These are phyloP conservation scores for Epinephelus moara DNA, from an alignment of 2,113 vertebrate genomes.

Conservation along the genomic window DNA sequence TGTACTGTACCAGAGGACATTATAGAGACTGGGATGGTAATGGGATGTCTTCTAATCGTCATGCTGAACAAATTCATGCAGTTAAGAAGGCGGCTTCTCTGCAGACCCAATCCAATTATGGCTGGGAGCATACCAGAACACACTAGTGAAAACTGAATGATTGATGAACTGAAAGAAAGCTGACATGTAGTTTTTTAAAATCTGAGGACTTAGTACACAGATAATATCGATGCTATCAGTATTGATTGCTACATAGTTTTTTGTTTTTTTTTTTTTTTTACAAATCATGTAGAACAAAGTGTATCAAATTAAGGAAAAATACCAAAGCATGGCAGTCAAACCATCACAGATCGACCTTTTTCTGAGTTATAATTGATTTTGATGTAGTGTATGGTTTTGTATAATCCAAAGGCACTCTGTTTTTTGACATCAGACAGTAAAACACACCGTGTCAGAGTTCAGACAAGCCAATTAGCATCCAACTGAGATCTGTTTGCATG, in stretches of 20 bases:
- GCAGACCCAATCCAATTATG: slow-evolving; percentile 49
- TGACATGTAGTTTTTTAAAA: slow-evolving; percentile 20
- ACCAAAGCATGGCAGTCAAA: neutral
- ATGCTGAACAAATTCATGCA: slow-evolving; percentile 43
- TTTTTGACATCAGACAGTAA: slow-evolving; percentile 35
- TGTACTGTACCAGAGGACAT: slow-evolving; percentile 46
- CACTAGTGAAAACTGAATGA: slow-evolving; percentile 15
- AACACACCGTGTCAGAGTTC: slow-evolving; percentile 54
- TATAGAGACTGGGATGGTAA: slow-evolving; percentile 28
- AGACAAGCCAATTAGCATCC: slow-evolving; percentile 54
- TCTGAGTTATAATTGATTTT: slow-evolving; percentile 36
- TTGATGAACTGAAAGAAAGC: slow-evolving; percentile 14
- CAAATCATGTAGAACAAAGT: neutral
- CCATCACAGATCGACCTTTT: neutral
- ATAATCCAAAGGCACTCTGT: slow-evolving; percentile 20
- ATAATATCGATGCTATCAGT: neutral
- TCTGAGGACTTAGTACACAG: neutral
- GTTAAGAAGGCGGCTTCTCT: slow-evolving; percentile 20
- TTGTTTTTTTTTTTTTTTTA: neutral
- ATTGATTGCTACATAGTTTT: too few species aligned
- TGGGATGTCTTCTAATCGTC: slow-evolving; percentile 44
- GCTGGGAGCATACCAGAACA: neutral
- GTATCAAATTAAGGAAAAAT: neutral
- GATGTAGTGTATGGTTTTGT: slow-evolving; percentile 35
- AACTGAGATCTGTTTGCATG: slow-evolving; percentile 35